These are phyloP conservation scores for Notodonta dromedarius DNA, from an alignment of 2,888 invertebrate genomes.

Conservation along the genomic window DNA sequence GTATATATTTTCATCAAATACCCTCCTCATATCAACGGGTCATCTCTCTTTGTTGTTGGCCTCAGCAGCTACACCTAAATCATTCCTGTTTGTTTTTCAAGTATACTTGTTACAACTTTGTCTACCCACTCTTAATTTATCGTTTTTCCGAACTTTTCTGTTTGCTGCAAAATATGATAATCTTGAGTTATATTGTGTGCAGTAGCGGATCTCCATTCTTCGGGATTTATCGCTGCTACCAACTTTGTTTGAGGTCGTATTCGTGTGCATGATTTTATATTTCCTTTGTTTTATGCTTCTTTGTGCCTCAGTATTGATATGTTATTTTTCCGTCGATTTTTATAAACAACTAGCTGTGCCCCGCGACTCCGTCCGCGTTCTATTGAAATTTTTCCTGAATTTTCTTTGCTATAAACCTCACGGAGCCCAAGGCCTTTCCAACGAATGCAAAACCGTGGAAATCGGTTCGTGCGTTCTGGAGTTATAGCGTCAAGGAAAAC, in stretches of 20 bases:
- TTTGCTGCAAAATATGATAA: constrained; percentile 14
- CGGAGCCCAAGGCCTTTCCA: no score
- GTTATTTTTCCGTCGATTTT: no score
- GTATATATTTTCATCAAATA: no score
- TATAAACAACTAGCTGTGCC: no score
- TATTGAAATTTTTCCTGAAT: no score
- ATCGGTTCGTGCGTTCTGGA: no score
- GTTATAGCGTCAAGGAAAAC: no score
- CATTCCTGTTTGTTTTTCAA: constrained; percentile 32
- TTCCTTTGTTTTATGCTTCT: not conserved
- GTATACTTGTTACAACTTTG: constrained; percentile 26
- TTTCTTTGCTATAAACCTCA: no score
- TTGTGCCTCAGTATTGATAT: not conserved
- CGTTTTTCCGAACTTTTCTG: constrained; percentile 16
- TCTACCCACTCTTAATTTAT: constrained; percentile 27
- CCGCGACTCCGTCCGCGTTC: no score
- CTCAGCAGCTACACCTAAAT: constrained; percentile 25
- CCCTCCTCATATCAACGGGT: no score
- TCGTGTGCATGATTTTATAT: not conserved
- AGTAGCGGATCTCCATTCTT: constrained; percentile 4
- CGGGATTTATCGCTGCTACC: not conserved
- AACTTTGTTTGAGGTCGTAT: not conserved
- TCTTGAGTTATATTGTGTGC: constrained; percentile 14
- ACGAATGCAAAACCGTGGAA: no score
- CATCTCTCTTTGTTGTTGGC: constrained; percentile 10